phyloP scores from a whole-genome alignment of 2,797 vertebrate genomes.

The Brachyalestes nurse region DNA sequence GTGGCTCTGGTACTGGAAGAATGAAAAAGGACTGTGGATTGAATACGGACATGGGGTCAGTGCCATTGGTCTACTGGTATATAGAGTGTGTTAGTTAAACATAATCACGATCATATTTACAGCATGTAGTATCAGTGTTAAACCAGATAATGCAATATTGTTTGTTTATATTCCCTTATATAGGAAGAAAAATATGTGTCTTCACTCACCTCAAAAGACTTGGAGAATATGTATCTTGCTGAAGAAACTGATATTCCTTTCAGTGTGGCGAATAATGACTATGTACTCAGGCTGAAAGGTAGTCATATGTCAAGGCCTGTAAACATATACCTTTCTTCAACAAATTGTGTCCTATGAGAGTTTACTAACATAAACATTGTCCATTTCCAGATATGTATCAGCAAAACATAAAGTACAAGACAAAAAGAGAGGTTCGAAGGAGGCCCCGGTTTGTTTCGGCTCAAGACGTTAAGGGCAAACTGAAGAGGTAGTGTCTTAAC shows the following conservation, averaged over 20 bases:
- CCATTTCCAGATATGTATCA: conserved; percentile 80
- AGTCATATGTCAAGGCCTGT: conserved; percentile 1
- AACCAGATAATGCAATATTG: not conserved
- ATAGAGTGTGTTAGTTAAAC: not conserved
- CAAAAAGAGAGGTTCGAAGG: conserved; percentile 79
- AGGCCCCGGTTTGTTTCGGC: conserved; percentile 85
- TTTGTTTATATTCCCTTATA: conserved; percentile 57
- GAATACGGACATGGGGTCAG: conserved; percentile 86
- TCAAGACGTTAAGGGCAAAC: conserved; percentile 74
- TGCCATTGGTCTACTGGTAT: conserved; percentile 15
- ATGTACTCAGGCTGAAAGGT: conserved; percentile 83
- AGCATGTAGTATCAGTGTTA: not conserved
- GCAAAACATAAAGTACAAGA: conserved; percentile 77
- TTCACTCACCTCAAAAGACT: conserved; percentile 78
- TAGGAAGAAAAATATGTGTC: conserved; percentile 68
- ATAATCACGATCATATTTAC: not conserved
- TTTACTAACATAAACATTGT: not conserved
- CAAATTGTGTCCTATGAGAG: not conserved
- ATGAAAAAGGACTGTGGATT: conserved; percentile 79
- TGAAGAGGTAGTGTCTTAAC: conserved; percentile 70
- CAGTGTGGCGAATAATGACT: conserved; percentile 75
- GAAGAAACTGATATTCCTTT: conserved; percentile 77
- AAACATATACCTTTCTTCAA: not conserved
- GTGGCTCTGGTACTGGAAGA: conserved; percentile 94
- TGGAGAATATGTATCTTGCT: conserved; percentile 85